Base-by-base conservation (phyloP, 2,113 vertebrate species). In the Balaenoptera acutorostrata region DNA sequence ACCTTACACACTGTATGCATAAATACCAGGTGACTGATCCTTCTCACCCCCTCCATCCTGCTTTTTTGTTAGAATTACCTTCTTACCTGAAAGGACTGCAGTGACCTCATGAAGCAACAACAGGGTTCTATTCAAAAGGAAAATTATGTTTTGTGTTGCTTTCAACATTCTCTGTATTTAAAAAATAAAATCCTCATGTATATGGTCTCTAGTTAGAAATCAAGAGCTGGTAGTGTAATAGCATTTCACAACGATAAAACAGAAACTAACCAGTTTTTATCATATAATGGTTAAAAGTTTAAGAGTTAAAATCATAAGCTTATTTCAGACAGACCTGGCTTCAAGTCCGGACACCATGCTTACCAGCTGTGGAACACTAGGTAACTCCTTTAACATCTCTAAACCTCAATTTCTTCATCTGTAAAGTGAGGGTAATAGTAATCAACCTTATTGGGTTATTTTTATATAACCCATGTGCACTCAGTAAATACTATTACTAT, bases 61-160 rank as follows among this genome's bases (percentile, higher is more conserved):
- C 33, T 25, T 87, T 92, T 93, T 78, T 85, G 39, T 78, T 78
- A 83, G n/a, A 90, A 95, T 86, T 71, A 92, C 31, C 49, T 84
- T 75, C 57, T 88, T 75, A 87, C 36, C 39, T 81, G n/a, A 74
- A 96, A 80, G 52, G 33, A 81, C 20, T 84, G 4, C 4, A 84
- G 61, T 81, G 44, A 95, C 33, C 25, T 84, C 7, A 2, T 75
- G 27, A 68, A 90, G n/a, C 14, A 95, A 61, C 61, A 93, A 52
- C 49, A 84, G 14, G 66, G 15, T 83, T 91, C 69, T 75, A 33
- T 41, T 91, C 31, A 88, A 81, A 68, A 78, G 12, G 41, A 82
- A 90, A 44, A 80, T n/a, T 88, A 55, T 11, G 74, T 83, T 94
- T 86, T 94, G 55, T 57, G 21, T 57, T 61, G 25, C 59, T 94